A percentile compares a stretch with the other conserved stretches of the same genome.
These are phyloP conservation scores for Molanna angustata DNA, from an alignment of 2,888 invertebrate species.

Conservation along the genomic window DNA sequence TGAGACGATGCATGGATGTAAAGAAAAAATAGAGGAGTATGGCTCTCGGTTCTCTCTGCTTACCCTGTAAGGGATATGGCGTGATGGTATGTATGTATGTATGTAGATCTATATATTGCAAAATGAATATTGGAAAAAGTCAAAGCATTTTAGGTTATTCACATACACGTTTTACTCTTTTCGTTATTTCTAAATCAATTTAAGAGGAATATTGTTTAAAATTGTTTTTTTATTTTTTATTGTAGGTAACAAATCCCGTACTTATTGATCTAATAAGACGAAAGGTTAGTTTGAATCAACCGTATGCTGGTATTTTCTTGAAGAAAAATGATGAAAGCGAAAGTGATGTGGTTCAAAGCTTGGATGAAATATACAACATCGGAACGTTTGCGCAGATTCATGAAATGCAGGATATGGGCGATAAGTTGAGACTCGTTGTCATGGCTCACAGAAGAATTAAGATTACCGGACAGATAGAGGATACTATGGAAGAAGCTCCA, in stretches of 20 bases:
- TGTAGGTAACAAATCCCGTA: conserved; percentile 78
- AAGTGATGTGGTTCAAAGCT: conserved; percentile 75
- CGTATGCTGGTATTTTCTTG: conserved; percentile 95
- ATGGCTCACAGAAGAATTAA: conserved; percentile 90
- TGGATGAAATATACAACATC: conserved; percentile 84
- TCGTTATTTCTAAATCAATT: too few relatives aligned
- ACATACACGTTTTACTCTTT: too few relatives aligned
- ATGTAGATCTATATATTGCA: too few relatives aligned
- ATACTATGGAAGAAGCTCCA: conserved; percentile 63
- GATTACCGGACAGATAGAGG: conserved; percentile 75
- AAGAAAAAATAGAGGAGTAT: too few relatives aligned
- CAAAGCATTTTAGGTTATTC: too few relatives aligned
- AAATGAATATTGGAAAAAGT: too few relatives aligned
- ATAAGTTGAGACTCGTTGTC: conserved; percentile 84
- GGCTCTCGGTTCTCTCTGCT: too few relatives aligned
- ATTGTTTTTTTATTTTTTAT: too few relatives aligned
- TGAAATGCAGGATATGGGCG: conserved; percentile 94
- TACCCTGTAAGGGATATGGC: too few relatives aligned
- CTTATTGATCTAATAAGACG: conserved; percentile 87
- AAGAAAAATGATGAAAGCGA: conserved; percentile 89
- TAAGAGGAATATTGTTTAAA: too few relatives aligned
- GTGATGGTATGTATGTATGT: too few relatives aligned
- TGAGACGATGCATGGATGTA: too few relatives aligned
- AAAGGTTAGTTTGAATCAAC: conserved; percentile 94
- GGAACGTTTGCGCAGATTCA: conserved; percentile 98